phyloP scores from a whole-genome alignment of 2,113 vertebrate species.

The Melanostigma gelatinosum region DNA sequence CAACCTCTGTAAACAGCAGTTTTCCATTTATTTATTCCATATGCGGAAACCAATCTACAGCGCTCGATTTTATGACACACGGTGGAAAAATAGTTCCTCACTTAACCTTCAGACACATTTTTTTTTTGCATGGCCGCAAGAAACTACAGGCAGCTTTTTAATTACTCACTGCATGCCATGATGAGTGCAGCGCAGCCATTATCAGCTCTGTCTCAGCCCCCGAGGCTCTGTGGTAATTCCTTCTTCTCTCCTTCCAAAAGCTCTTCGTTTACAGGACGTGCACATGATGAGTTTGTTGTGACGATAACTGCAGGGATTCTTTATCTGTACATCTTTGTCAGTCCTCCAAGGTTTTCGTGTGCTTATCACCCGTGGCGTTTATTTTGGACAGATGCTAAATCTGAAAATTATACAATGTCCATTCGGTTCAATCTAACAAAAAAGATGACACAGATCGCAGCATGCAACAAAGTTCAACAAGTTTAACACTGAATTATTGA shows the following conservation, averaged over 20 bases:
- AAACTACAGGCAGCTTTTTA: slow-evolving; percentile 64
- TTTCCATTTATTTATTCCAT: neutral
- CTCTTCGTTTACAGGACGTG: slow-evolving; percentile 37
- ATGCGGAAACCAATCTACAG: neutral
- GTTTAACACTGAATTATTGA: neutral
- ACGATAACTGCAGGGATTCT: neutral
- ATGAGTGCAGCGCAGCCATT: slow-evolving; percentile 58
- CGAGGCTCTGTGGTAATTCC: slow-evolving; percentile 53
- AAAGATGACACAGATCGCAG: neutral
- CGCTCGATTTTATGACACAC: neutral
- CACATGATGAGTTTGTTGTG: slow-evolving; percentile 17
- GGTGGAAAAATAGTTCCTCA: neutral
- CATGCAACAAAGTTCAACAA: neutral
- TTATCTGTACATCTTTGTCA: slow-evolving; percentile 2
- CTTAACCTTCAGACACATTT: slow-evolving; percentile 39
- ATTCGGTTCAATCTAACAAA: neutral
- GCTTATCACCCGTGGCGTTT: neutral
- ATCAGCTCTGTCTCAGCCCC: slow-evolving; percentile 52
- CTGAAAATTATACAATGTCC: neutral
- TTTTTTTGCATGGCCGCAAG: slow-evolving; percentile 47
- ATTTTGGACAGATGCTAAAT: neutral
- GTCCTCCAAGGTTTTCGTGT: neutral
- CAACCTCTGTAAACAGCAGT: neutral
- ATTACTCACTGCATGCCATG: slow-evolving; percentile 58
- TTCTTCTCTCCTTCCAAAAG: slow-evolving; percentile 47